Conservation (phyloP, 2,888 invertebrate genomes). For the Pollenia angustigena region DNA sequence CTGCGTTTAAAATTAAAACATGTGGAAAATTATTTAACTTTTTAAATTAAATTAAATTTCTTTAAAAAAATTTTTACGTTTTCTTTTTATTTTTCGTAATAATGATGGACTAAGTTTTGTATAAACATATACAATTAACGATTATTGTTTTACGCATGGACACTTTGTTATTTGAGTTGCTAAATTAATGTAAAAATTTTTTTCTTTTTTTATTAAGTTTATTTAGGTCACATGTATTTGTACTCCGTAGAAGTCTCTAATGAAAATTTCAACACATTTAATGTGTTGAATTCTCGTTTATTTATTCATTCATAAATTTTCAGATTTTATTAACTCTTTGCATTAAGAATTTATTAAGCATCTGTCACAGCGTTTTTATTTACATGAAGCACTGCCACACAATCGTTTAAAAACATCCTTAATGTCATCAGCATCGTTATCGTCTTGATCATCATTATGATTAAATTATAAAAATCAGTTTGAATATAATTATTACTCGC, state of each 20-base stretch:
- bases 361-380: too few species aligned
- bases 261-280: background rate
- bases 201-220: background rate
- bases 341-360: too few species aligned
- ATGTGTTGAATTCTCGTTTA: background rate
- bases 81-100: background rate
- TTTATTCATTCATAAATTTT: constrained; percentile 29
- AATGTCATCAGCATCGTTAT: constrained; percentile 27
- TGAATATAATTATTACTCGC: constrained; percentile 31
- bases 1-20: too few species aligned
- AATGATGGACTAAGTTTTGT: background rate
- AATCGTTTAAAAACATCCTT: constrained; percentile 11
- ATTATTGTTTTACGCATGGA: constrained; percentile 16
- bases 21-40: too few species aligned
- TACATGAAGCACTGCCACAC: background rate
- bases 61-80: too few species aligned
- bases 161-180: constrained; percentile 8
- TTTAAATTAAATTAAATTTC: too few species aligned
- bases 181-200: constrained; percentile 11
- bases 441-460: constrained; percentile 7
- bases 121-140: background rate
- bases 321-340: background rate
- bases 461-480: constrained; percentile 27
- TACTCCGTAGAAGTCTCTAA: background rate
- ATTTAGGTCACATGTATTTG: background rate